These are phyloP conservation scores for Epicampocera succincta DNA, from an alignment of 2,888 invertebrate species.

Conservation along the genomic window DNA sequence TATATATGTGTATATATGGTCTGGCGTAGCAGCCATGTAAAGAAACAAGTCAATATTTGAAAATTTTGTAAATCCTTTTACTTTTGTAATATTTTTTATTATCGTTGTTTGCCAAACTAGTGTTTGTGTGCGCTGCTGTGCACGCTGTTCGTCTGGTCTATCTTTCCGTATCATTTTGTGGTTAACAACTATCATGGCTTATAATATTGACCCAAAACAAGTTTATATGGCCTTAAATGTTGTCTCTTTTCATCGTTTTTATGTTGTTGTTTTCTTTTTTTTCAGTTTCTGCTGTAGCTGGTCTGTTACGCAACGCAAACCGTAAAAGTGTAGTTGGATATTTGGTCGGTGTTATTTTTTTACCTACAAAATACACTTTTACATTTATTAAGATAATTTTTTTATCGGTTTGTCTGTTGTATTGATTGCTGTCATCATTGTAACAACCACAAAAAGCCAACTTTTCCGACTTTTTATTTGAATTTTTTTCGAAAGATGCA, in stretches of 20 bases:
- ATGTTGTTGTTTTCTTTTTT: slow-evolving; percentile 24
- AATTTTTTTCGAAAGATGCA: background rate
- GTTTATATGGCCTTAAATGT: slow-evolving; percentile 72
- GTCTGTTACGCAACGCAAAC: background rate
- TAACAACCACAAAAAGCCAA: slow-evolving; percentile 57
- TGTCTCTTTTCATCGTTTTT: slow-evolving; percentile 18
- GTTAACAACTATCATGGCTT: slow-evolving; percentile 77
- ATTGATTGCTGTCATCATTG: slow-evolving; percentile 69
- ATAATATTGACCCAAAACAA: slow-evolving; percentile 78
- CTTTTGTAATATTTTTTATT: slow-evolving; percentile 25
- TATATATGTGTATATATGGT: background rate
- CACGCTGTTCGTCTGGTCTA: slow-evolving; percentile 41
- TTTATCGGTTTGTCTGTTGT: slow-evolving; percentile 57
- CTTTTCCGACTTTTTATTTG: slow-evolving; percentile 8
- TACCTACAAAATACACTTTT: no score
- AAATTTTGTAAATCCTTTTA: slow-evolving; percentile 57
- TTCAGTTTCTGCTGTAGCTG: slow-evolving; percentile 20
- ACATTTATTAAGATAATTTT: slow-evolving; percentile 16
- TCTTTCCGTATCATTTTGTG: slow-evolving; percentile 76
- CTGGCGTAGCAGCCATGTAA: slow-evolving; percentile 1
- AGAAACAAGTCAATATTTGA: slow-evolving; percentile 55
- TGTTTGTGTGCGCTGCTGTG: slow-evolving; percentile 22
- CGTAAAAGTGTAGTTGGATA: no score
- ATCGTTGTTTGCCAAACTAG: slow-evolving; percentile 4
- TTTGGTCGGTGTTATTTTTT: no score